Evolutionary conservation across 2,888 invertebrate species (phyloP).

Genomic region (Molanna angustata): DNA sequence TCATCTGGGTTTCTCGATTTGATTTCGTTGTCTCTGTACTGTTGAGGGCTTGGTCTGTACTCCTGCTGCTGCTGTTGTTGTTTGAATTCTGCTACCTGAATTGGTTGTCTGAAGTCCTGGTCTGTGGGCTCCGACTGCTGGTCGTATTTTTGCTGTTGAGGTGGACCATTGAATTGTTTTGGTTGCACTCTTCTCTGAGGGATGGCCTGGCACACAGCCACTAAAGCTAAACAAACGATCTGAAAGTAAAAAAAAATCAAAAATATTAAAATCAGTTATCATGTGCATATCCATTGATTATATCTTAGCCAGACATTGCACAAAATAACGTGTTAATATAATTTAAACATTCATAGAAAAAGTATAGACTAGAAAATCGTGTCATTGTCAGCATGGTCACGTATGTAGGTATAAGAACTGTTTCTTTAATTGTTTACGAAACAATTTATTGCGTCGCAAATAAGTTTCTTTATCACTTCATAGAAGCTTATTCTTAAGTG

Average conservation of each 20-base stretch:
- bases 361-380: too few species aligned
- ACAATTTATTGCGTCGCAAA: too few species aligned
- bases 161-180: conserved; percentile 41
- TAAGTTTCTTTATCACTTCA: too few species aligned
- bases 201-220: conserved; percentile 46
- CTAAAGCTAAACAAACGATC: conserved; percentile 37
- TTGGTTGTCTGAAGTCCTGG: conserved; percentile 38
- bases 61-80: conserved; percentile 31
- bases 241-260: conserved; percentile 38
- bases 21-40: conserved; percentile 40
- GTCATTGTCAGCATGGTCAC: too few species aligned
- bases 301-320: not conserved
- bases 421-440: too few species aligned
- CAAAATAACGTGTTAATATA: too few species aligned
- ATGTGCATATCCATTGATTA: too few species aligned
- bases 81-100: conserved; percentile 27
- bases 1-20: conserved; percentile 48
- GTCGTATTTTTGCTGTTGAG: conserved; percentile 39
- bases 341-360: too few species aligned
- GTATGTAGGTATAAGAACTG: too few species aligned
- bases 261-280: not conserved
- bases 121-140: conserved; percentile 46
- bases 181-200: conserved; percentile 47
- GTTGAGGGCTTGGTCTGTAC: conserved; percentile 36
- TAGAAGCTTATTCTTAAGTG: too few species aligned